Percentiles rank a stretch among this genome's conserved stretches.
These are phyloP conservation scores for Drosophila aff. DNA, from an alignment of 1,140 invertebrate species.

Conservation along the genomic window DNA sequence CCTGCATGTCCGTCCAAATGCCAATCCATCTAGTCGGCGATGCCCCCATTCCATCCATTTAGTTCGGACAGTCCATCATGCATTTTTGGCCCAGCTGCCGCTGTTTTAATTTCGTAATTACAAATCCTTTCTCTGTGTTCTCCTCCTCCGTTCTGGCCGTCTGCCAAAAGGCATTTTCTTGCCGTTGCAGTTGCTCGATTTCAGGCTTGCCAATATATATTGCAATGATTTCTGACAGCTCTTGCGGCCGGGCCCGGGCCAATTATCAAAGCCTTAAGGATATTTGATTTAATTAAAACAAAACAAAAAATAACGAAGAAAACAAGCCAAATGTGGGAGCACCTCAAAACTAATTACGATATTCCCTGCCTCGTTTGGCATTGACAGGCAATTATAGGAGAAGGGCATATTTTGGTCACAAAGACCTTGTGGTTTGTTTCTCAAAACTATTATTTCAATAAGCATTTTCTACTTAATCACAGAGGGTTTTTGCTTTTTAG, in stretches of 20 bases:
- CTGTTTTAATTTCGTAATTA: conserved; percentile 81
- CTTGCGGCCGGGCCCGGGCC: conserved; percentile 40
- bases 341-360: conserved; percentile 54
- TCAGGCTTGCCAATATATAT: conserved; percentile 69
- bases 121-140: conserved; percentile 57
- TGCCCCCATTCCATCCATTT: conserved; percentile 63
- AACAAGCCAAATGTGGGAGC: conserved; percentile 1
- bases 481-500: neutral
- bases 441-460: conserved; percentile 25
- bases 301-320: conserved; percentile 8
- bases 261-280: conserved; percentile 61
- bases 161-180: conserved; percentile 47
- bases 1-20: conserved; percentile 36
- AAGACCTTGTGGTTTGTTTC: conserved; percentile 23
- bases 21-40: conserved; percentile 41
- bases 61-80: conserved; percentile 76
- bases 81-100: conserved; percentile 67
- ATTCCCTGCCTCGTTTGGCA: conserved; percentile 28
- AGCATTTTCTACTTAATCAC: neutral
- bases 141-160: conserved; percentile 37
- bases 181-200: conserved; percentile 21
- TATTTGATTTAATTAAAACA: conserved; percentile 68
- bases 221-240: conserved; percentile 76
- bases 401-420: conserved; percentile 30
- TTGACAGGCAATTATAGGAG: conserved; percentile 52